Evolutionary conservation across 2,797 vertebrate species (phyloP).

Genomic region (Myotis planiceps): DNA sequence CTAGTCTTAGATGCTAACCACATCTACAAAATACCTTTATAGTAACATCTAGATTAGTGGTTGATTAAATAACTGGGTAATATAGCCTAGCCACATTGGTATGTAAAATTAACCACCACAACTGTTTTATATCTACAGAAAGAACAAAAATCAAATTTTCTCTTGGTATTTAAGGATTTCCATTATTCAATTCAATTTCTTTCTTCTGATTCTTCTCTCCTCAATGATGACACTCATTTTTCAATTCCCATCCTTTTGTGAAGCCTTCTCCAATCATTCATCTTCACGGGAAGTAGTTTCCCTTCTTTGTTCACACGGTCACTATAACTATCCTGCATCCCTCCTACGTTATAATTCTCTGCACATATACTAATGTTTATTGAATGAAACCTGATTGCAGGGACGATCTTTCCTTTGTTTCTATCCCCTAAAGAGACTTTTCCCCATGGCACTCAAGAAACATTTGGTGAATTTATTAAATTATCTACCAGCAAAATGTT

Average conservation of each 20-base stretch:
- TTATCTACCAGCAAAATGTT: not conserved
- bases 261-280: not conserved
- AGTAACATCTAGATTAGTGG: not conserved
- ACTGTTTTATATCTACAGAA: not conserved
- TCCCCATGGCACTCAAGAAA: not conserved
- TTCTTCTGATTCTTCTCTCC: not conserved
- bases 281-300: not conserved
- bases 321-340: not conserved
- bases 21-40: not conserved
- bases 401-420: not conserved
- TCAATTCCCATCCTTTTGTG: not conserved
- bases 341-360: not conserved
- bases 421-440: not conserved
- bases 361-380: not conserved
- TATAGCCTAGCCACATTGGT: not conserved
- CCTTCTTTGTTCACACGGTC: not conserved
- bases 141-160: not conserved
- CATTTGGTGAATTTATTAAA: not conserved
- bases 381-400: not conserved
- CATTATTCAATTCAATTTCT: not conserved
- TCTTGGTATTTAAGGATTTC: not conserved
- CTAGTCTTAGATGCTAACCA: not conserved
- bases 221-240: not conserved
- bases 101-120: not conserved
- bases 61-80: not conserved